These are phyloP conservation scores for Misgurnus mizolepis DNA, from an alignment of 2,113 vertebrate species.

Conservation along the genomic window DNA sequence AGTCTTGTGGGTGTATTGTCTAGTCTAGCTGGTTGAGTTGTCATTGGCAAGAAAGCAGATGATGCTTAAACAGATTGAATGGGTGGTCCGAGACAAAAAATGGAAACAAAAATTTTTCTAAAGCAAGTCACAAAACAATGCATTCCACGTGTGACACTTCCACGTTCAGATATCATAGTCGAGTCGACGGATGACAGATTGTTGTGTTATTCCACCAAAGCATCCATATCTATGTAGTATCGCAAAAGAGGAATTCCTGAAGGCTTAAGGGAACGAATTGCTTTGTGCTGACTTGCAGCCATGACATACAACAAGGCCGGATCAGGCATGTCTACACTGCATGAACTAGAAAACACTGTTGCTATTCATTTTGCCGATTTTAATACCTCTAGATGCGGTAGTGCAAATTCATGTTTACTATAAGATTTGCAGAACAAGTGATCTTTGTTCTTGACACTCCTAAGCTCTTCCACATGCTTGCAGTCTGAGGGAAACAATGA, in stretches of 20 bases:
- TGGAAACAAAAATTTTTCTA: slow-evolving; percentile 6
- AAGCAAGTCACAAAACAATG: slow-evolving; percentile 11
- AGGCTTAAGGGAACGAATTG: slow-evolving; percentile 10
- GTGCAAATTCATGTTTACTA: slow-evolving; percentile 45
- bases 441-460: slow-evolving; percentile 50
- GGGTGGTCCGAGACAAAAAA: slow-evolving; percentile 16
- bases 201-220: slow-evolving; percentile 14
- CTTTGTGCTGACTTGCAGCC: slow-evolving; percentile 39
- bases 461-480: slow-evolving; percentile 67
- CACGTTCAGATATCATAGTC: neutral
- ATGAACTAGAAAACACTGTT: slow-evolving; percentile 24
- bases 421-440: slow-evolving; percentile 43
- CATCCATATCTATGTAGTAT: slow-evolving; percentile 14
- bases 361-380: slow-evolving; percentile 32
- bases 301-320: slow-evolving; percentile 22
- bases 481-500: slow-evolving; percentile 60
- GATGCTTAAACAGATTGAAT: slow-evolving; percentile 1
- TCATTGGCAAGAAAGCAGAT: neutral
- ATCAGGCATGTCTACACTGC: slow-evolving; percentile 19
- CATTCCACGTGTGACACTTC: neutral
- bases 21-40: neutral
- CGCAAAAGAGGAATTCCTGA: slow-evolving; percentile 12
- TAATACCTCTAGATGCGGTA: slow-evolving; percentile 25
- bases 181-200: neutral
- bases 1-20: slow-evolving; percentile 11